Evolutionary conservation across 2,113 vertebrate species (phyloP), one percentile per base, ranked within the genome.

Genomic region (Cyprinodon tularosa): DNA sequence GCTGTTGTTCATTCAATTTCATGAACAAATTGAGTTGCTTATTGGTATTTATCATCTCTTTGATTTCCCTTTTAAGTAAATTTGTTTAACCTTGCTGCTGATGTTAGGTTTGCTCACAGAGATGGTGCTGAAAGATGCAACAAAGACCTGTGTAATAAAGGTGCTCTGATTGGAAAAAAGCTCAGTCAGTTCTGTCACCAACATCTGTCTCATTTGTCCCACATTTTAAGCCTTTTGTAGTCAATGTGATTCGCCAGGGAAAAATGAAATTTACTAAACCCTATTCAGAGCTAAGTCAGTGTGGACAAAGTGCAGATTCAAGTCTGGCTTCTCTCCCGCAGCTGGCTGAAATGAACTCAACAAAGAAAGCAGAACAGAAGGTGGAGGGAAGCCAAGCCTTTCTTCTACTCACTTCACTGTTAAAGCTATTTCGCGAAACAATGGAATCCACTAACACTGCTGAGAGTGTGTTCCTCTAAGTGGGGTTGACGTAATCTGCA

Each of bases 81-180:
- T 60, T 17, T 69, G 29, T 72, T 62, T 47, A 57, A 60, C 40
- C 53, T 48, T 53, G 63, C 39, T 77, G 36, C 62, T 60, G 82
- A 72, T 66, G 64, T 74, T 74, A 72, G 45, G 76, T 62, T 86
- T 90, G 82, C 89, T 86, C 89, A 89, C 89, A 88, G 81, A 74
- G 83, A 90, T 83, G 88, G 86, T 89, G 79, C 42, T n/a, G 60
- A 75, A 74, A 68, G 63, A 67, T 67, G n/a, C 37, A 66, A 66
- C 48, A 87, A 90, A 91, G 89, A 86, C 73, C 62, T 84, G 77
- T 76, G 69, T 72, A 22, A 39, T 76, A 69, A 68, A 66, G 44
- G 75, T 45, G 75, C 80, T 57, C 67, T 74, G 62, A 77, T 83
- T 77, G 78, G 71, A 84, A 66, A 84, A 62, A 75, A 39, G 77